Evolutionary conservation across 2,888 invertebrate species (phyloP).

Genomic region (Seira musarum): DNA sequence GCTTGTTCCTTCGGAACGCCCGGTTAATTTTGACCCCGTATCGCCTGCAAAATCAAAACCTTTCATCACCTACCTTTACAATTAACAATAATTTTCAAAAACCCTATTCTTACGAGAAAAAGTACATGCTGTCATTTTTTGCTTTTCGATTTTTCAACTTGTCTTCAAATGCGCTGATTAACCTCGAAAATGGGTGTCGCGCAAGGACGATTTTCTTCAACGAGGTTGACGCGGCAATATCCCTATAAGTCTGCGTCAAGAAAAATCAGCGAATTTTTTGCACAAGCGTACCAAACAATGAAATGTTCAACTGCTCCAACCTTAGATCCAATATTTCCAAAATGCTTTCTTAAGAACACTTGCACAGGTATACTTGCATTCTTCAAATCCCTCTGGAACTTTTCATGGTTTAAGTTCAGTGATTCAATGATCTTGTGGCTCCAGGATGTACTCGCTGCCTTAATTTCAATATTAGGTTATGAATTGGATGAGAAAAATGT

Average conservation of each 20-base stretch:
- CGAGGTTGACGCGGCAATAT: constrained; percentile 38
- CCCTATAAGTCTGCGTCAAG: constrained; percentile 54
- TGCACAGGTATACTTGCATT: constrained; percentile 58
- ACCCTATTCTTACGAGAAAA: constrained; percentile 60
- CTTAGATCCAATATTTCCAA: constrained; percentile 59
- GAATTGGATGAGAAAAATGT: constrained; percentile 7
- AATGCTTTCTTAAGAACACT: constrained; percentile 61
- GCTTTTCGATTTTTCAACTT: constrained; percentile 65
- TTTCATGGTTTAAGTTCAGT: not conserved
- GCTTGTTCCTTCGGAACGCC: constrained; percentile 52
- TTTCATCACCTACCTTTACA: too few relatives aligned
- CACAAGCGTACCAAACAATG: too few relatives aligned
- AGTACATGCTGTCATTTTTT: constrained; percentile 61
- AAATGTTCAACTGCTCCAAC: too few relatives aligned
- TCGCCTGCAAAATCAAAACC: constrained; percentile 42
- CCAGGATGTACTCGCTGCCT: constrained; percentile 69
- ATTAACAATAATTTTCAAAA: not conserved
- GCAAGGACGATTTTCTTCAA: constrained; percentile 60
- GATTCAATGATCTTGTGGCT: constrained; percentile 59
- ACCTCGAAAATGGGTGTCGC: constrained; percentile 66
- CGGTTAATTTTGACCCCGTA: constrained; percentile 64
- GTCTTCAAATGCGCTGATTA: constrained; percentile 66
- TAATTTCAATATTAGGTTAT: not conserved
- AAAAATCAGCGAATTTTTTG: too few relatives aligned
- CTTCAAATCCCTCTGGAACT: constrained; percentile 24